A percentile compares a stretch with the other conserved stretches of the same genome.
These are phyloP conservation scores for Byasa hedistus DNA, from an alignment of 2,888 invertebrate species.

Conservation along the genomic window DNA sequence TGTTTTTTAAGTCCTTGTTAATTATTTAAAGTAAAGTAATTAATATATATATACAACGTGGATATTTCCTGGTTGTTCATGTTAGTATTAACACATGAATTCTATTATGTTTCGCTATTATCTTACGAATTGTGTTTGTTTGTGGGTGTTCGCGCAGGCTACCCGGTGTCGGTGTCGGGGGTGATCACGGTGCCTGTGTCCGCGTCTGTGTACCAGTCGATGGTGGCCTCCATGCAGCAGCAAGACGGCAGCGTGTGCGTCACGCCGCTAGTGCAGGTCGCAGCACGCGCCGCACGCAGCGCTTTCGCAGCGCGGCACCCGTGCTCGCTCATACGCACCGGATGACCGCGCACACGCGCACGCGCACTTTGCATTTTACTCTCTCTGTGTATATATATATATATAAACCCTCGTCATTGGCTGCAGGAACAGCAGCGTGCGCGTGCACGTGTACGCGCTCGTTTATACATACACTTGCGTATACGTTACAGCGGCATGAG, in stretches of 20 bases:
- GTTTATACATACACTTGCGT: too few species aligned
- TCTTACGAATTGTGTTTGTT: too few species aligned
- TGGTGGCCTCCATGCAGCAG: slow-evolving; percentile 93
- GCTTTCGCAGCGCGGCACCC: not conserved
- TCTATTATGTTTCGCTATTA: too few species aligned
- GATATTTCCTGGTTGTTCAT: too few species aligned
- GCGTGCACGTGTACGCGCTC: too few species aligned
- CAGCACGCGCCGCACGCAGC: not conserved
- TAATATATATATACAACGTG: too few species aligned
- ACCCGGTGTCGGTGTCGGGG: slow-evolving; percentile 92
- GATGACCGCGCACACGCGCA: not conserved
- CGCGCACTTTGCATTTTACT: not conserved
- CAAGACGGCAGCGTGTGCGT: slow-evolving; percentile 89
- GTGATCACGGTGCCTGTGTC: slow-evolving; percentile 97
- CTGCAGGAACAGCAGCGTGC: too few species aligned
- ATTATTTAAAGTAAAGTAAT: too few species aligned
- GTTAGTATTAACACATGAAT: too few species aligned
- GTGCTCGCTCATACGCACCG: slow-evolving; percentile 2
- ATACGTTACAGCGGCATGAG: too few species aligned
- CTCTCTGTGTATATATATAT: not conserved
- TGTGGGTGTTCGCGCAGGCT: slow-evolving; percentile 67
- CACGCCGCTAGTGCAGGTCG: slow-evolving; percentile 90
- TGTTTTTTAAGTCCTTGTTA: too few species aligned
- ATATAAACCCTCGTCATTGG: too few species aligned
- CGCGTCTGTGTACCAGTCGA: slow-evolving; percentile 97